These are phyloP conservation scores for Anableps anableps DNA, from an alignment of 2,797 vertebrate genomes.

Conservation along the genomic window DNA sequence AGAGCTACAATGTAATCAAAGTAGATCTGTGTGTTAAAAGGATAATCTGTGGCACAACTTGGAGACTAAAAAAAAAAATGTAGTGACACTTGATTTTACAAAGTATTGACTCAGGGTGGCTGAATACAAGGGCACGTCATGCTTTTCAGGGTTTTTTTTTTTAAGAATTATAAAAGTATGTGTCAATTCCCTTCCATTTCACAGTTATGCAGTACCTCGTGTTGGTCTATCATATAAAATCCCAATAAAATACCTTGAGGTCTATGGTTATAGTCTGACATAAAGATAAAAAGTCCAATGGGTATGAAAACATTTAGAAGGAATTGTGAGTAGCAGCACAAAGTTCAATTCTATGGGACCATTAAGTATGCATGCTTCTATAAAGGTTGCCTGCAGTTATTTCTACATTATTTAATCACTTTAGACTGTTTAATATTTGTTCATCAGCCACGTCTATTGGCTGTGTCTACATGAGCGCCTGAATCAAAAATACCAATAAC, in stretches of 20 bases:
- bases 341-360: not conserved
- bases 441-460: conserved; percentile 5
- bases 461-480: not conserved
- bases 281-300: not conserved
- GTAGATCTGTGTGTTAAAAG: too few species aligned
- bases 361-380: not conserved
- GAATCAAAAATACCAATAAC: not conserved
- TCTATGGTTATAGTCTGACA: not conserved
- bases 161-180: not conserved
- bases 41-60: not conserved
- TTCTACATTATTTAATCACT: not conserved
- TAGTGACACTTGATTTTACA: not conserved
- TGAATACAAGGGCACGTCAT: not conserved
- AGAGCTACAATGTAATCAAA: too few species aligned
- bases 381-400: not conserved
- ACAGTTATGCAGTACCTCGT: not conserved
- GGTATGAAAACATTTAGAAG: not conserved
- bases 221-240: not conserved
- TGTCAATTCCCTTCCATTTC: not conserved
- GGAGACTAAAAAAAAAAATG: not conserved
- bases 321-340: not conserved
- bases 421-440: not conserved
- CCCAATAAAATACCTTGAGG: not conserved
- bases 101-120: not conserved
- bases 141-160: not conserved